Base-by-base conservation (phyloP, 2,888 invertebrate species). In the Hylaea fasciaria region DNA sequence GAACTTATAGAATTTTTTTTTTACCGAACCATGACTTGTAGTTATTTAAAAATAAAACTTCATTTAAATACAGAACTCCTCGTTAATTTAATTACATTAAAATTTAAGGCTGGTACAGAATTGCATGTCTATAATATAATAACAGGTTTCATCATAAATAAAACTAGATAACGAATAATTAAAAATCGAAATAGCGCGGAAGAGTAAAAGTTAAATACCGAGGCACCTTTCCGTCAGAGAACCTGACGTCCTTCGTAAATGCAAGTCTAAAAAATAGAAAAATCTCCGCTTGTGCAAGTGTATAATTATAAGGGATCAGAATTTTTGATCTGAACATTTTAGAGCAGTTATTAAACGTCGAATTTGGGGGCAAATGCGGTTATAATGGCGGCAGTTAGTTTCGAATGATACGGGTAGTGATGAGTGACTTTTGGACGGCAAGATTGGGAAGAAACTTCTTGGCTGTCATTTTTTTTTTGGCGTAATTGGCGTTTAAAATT, bases 261-360 rank as follows among this genome's bases (percentile, higher is more conserved):
- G 73, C 85, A 86, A 80, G 66, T 54, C 49, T 69, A 77, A 77
- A 84, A 86, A 87, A 82, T 82, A 71, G 71, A 77, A 81, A n/a
- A 82, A 85, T 84, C 80, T 79, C 81, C 78, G 82, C 80, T 80
- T 76, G 66, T 71, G 63, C 80, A 79, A 81, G 81, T 82, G 78
- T 91, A 91, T 91, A 91, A 92, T 92, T 92, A 91, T 87, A 85
- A 83, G 82, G 81, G 85, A 89, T 89, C 88, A 87, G 87, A 81
- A 58, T 52, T 79, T n/a, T 76, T 80, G 80, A 77, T 73, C 74
- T 77, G 78, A 80, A 74, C 78, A 76, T 83, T 84, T 83, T 80
- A 71, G 81, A 72, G 68, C 80, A 74, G 83, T 87, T 88, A 91
- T 91, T 90, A 91, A 89, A 86, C 82, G 65, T 66, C 66, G 80